phyloP scores from a whole-genome alignment of 1,140 invertebrate species.

The Leptoteleia sp. region DNA sequence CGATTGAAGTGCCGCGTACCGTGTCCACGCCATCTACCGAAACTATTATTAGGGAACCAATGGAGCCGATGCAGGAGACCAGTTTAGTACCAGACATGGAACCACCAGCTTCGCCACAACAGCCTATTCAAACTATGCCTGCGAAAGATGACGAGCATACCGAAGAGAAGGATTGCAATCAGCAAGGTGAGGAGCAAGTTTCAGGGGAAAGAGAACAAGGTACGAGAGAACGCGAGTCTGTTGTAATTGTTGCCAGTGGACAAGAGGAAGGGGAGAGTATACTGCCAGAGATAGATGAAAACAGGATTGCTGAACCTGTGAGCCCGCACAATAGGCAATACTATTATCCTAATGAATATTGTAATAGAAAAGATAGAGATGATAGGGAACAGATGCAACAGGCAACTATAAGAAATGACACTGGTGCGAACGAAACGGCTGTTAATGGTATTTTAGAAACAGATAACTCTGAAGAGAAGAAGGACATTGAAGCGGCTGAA shows the following conservation, averaged over 20 bases:
- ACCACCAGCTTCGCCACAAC: constrained; percentile 54
- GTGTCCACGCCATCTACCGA: constrained; percentile 18
- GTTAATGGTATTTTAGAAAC: background rate
- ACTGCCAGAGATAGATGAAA: constrained; percentile 34
- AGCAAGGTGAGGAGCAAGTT: no score
- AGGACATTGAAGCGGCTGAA: no score
- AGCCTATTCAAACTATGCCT: constrained; percentile 19
- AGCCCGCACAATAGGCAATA: constrained; percentile 10
- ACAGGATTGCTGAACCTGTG: background rate
- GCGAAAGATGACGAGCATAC: constrained; percentile 16
- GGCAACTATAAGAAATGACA: background rate
- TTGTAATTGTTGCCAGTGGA: constrained; percentile 23
- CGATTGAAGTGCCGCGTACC: constrained; percentile 35
- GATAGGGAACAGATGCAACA: background rate
- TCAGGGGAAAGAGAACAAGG: background rate
- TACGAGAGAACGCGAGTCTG: background rate
- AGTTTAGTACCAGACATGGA: constrained; percentile 73
- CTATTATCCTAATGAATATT: constrained; percentile 39
- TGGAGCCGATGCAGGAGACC: constrained; percentile 46
- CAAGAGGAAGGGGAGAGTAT: constrained; percentile 46
- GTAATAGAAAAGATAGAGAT: constrained; percentile 3
- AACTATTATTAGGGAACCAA: background rate
- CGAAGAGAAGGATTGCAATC: background rate
- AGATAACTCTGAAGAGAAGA: background rate
- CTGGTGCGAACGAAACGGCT: background rate